phyloP scores from a whole-genome alignment of 1,140 invertebrate species.

The Leptoteleia sp. region DNA sequence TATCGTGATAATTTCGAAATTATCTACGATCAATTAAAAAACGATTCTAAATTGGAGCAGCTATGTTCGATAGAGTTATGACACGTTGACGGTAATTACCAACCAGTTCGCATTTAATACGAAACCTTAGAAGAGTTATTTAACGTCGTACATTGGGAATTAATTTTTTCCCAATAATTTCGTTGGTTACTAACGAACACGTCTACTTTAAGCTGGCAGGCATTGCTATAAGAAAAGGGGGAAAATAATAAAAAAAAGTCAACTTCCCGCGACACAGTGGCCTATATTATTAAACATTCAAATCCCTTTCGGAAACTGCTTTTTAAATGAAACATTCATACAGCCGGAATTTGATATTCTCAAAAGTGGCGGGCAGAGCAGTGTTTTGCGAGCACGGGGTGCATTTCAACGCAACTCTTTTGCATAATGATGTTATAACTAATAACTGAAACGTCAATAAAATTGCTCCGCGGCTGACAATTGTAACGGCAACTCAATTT shows the following conservation, averaged over 20 bases:
- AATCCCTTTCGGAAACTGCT: slow-evolving; percentile 9
- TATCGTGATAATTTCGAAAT: slow-evolving; percentile 24
- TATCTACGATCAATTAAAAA: slow-evolving; percentile 39
- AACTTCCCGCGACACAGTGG: slow-evolving; percentile 5
- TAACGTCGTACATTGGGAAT: no score
- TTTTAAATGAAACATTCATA: slow-evolving; percentile 24
- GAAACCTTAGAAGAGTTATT: no score
- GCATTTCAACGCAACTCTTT: slow-evolving; percentile 11
- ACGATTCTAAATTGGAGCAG: slow-evolving; percentile 11
- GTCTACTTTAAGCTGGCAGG: no score
- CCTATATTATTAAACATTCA: slow-evolving; percentile 20
- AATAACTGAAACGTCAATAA: slow-evolving; percentile 26
- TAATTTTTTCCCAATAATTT: background rate
- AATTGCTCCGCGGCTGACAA: slow-evolving; percentile 7
- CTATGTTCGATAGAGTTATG: background rate
- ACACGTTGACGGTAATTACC: no score
- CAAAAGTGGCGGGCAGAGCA: slow-evolving; percentile 11
- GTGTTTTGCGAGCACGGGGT: no score
- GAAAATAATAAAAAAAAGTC: background rate
- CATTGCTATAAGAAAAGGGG: no score
- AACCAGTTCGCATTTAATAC: no score
- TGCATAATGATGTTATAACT: slow-evolving; percentile 42
- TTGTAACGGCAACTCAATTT: slow-evolving; percentile 21
- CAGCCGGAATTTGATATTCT: slow-evolving; percentile 5
- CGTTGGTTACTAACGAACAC: slow-evolving; percentile 3